phyloP scores from a whole-genome alignment of 2,888 invertebrate species.

The Amitus sp. region DNA sequence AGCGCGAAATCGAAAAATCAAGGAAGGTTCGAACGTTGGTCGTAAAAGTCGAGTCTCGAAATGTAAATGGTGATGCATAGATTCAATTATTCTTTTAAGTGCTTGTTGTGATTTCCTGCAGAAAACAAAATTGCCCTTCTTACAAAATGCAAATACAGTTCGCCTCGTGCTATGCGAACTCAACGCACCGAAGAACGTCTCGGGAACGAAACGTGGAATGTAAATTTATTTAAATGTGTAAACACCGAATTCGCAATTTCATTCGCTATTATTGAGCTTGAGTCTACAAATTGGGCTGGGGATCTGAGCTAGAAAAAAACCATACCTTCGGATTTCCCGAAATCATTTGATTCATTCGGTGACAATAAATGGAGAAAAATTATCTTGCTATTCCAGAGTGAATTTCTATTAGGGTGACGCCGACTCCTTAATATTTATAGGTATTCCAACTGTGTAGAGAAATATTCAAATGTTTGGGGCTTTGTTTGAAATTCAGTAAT shows the following conservation, averaged over 20 bases:
- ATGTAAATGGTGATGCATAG: slow-evolving; percentile 4
- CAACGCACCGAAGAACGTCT: background rate
- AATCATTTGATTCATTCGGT: slow-evolving; percentile 36
- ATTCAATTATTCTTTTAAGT: slow-evolving; percentile 29
- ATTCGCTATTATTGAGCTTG: slow-evolving; percentile 16
- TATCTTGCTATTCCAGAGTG: no score
- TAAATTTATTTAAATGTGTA: slow-evolving; percentile 41
- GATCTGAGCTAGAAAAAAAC: slow-evolving; percentile 20
- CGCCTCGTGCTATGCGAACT: slow-evolving; percentile 14
- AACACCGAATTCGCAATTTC: slow-evolving; percentile 35
- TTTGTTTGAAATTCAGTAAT: slow-evolving; percentile 23
- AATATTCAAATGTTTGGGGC: slow-evolving; percentile 21
- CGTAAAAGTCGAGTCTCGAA: background rate
- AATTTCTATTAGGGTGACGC: no score
- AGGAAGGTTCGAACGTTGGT: background rate
- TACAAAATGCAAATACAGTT: slow-evolving; percentile 34
- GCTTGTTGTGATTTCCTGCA: slow-evolving; percentile 17
- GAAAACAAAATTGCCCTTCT: slow-evolving; percentile 35
- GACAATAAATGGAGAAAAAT: no score
- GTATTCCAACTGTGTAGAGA: background rate
- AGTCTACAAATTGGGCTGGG: background rate
- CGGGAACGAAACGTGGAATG: slow-evolving; percentile 26
- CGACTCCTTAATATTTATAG: background rate
- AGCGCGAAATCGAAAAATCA: no score
- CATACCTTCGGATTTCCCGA: slow-evolving; percentile 7